Evolutionary conservation across 2,888 invertebrate species (phyloP).

Genomic region (Megastigmus dorsalis): DNA sequence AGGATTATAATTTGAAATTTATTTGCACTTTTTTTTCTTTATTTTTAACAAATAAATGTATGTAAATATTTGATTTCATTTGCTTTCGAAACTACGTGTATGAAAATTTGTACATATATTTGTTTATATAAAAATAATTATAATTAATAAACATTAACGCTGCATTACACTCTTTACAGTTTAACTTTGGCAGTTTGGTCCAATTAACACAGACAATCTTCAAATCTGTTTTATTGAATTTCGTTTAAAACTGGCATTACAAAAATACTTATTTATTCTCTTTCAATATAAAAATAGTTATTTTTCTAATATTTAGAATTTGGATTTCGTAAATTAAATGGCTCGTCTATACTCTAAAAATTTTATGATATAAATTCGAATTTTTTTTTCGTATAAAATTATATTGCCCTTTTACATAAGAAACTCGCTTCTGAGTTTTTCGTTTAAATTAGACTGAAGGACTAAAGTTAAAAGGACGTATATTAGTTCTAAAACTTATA

Average conservation of each 20-base stretch:
- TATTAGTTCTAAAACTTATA: too few relatives aligned
- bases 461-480: conserved; percentile 13
- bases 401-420: background rate
- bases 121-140: too few relatives aligned
- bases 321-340: background rate
- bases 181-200: conserved; percentile 52
- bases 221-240: too few relatives aligned
- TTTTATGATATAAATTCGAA: background rate
- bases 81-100: too few relatives aligned
- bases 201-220: conserved; percentile 43
- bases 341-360: background rate
- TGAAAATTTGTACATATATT: conserved; percentile 11
- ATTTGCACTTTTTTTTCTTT: too few relatives aligned
- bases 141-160: conserved; percentile 7
- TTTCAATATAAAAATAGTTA: background rate
- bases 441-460: conserved; percentile 14
- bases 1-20: too few relatives aligned
- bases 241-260: background rate
- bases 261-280: conserved; percentile 1
- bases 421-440: conserved; percentile 3
- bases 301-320: background rate
- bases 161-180: conserved; percentile 20
- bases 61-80: conserved; percentile 9
- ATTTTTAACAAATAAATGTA: too few relatives aligned
- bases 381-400: background rate